phyloP scores from a whole-genome alignment of 92 coral and sea anemone species.

The Anthopleura xanthogrammica region DNA sequence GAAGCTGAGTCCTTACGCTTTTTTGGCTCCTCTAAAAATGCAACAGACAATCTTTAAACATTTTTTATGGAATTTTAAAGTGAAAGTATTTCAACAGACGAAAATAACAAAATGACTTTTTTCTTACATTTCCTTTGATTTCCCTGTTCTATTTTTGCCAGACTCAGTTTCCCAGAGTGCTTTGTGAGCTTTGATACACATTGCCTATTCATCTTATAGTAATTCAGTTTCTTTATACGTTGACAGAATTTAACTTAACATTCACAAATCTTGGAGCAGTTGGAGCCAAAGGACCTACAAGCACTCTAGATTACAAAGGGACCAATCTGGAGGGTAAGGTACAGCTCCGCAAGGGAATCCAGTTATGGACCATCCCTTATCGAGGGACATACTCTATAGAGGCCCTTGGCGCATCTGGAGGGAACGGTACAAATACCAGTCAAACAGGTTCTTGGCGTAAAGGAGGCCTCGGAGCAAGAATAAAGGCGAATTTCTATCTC shows the following conservation, averaged over 20 bases:
- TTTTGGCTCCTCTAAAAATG: too few species aligned
- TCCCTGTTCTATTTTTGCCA: too few species aligned
- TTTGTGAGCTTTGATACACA: too few species aligned
- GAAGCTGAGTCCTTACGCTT: too few species aligned
- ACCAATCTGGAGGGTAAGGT: constrained; percentile 71
- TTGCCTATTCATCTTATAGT: too few species aligned
- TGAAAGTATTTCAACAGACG: too few species aligned
- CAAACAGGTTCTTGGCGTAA: constrained; percentile 12
- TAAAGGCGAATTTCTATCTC: constrained; percentile 71
- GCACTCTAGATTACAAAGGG: constrained; percentile 68
- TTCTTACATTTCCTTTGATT: too few species aligned
- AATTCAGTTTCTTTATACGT: neutral
- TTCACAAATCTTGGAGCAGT: constrained; percentile 71
- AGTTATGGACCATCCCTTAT: constrained; percentile 79
- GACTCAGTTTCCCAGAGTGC: too few species aligned
- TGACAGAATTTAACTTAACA: constrained; percentile 58
- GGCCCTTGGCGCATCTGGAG: constrained; percentile 91
- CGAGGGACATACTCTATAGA: constrained; percentile 81
- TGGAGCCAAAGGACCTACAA: constrained; percentile 70
- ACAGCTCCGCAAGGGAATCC: constrained; percentile 62
- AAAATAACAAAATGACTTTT: too few species aligned
- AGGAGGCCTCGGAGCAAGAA: constrained; percentile 86
- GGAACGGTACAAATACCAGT: constrained; percentile 48
- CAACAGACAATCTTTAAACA: too few species aligned
- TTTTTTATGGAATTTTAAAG: too few species aligned